These are phyloP conservation scores for Epizoanthus stellaris DNA, from an alignment of 92 coral and sea anemone species.

Conservation along the genomic window DNA sequence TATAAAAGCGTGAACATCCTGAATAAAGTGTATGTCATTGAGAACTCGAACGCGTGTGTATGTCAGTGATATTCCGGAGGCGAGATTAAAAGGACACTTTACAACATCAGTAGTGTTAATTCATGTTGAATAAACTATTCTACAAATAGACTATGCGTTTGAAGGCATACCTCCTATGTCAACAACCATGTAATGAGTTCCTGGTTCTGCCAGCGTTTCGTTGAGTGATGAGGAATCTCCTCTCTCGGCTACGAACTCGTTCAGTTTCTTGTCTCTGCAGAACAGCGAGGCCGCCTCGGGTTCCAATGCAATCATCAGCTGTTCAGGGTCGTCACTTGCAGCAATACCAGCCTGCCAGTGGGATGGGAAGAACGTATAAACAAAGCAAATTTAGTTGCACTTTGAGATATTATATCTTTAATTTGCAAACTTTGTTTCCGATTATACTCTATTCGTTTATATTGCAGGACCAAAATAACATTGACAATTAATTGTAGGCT, in stretches of 20 bases:
- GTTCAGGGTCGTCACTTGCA: conserved; percentile 5
- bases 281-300: not conserved
- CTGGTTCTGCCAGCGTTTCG: not conserved
- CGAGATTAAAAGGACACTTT: not conserved
- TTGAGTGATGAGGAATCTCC: not conserved
- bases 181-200: not conserved
- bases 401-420: too few relatives aligned
- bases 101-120: not conserved
- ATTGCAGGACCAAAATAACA: too few relatives aligned
- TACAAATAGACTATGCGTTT: not conserved
- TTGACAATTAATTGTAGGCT: too few relatives aligned
- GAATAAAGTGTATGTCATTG: too few relatives aligned
- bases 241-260: not conserved
- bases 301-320: conserved; percentile 17
- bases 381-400: too few relatives aligned
- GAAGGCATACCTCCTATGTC: not conserved
- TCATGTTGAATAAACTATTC: not conserved
- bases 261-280: conserved; percentile 8
- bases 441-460: too few relatives aligned
- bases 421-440: too few relatives aligned
- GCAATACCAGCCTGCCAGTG: not conserved
- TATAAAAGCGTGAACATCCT: too few relatives aligned
- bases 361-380: too few relatives aligned
- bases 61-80: too few relatives aligned
- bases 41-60: too few relatives aligned